Evolutionary conservation across 2,888 invertebrate genomes (phyloP), one percentile per base, ranked within the genome.

Genomic region (Antheraea assamensis): DNA sequence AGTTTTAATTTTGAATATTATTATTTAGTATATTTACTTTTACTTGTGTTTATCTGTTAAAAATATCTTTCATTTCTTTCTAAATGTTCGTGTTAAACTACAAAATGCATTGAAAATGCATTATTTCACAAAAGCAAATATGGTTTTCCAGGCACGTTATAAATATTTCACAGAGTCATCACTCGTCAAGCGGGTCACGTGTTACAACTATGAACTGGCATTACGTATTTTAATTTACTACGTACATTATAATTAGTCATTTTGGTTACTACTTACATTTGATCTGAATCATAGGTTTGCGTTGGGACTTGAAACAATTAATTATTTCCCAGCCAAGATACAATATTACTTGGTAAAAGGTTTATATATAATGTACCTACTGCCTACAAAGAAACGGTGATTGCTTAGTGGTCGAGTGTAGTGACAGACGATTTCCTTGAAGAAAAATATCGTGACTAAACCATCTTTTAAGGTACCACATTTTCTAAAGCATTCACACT

Each of bases 231-330:
- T 4, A 1, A 30, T 30, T 15, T 17, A 21, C 17, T 64, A 64
- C 61, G 17, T 64, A 64, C 3, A 64, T 27, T 64, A 30, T 64
- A 64, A 64, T 64, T 64, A 64, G 61, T 64, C 61, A 64, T 64
- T 64, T 64, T 17, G 61, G 61, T 64, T 30, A 30, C 61, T 30
- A 30, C 5, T 30, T 58, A 24, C n/a, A 24, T 4, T 58, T 64
- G 1, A 64, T 64, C 17, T 64, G 61, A 64, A 27, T 64, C 61
- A 64, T 64, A 30, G 0, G 61, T 58, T 58, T 58, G 3, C 10
- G 5, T 30, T 17, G 27, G 8, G 13, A 24, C 30, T 58, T 58
- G 8, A 21, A 55, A 7, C 55, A 24, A 0, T 13, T 52, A 52
- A 21, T 58, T 58, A 58, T 58, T 24, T 24, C 58, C 52, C 21